Percentiles rank a stretch among this genome's conserved stretches.
Conservation (phyloP, 2,113 vertebrate species). For the Zingel zingel region DNA sequence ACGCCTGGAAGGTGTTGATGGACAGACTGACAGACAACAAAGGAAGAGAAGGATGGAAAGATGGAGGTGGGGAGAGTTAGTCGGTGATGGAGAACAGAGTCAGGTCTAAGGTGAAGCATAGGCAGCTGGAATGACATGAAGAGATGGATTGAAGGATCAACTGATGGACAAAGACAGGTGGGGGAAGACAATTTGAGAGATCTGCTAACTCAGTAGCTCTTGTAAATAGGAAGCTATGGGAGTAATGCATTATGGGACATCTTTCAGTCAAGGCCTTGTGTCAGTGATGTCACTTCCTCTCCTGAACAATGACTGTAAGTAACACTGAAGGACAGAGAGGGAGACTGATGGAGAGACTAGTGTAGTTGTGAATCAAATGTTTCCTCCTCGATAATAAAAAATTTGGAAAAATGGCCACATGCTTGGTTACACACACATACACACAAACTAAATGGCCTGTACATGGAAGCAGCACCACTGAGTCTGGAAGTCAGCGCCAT, state of each 20-base stretch:
- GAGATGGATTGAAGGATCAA: constrained; percentile 33
- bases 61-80: constrained; percentile 12
- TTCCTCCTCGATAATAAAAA: constrained; percentile 18
- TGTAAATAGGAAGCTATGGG: constrained; percentile 17
- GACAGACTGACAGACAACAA: constrained; percentile 75
- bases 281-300: constrained; percentile 52
- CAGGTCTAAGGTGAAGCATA: constrained; percentile 8
- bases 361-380: background rate
- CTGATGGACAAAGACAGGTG: constrained; percentile 45
- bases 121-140: constrained; percentile 24
- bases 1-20: constrained; percentile 85
- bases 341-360: constrained; percentile 12
- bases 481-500: background rate
- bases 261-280: constrained; percentile 47
- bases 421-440: background rate
- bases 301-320: constrained; percentile 50
- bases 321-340: constrained; percentile 39
- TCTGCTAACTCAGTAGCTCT: constrained; percentile 45
- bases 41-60: constrained; percentile 1
- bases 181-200: constrained; percentile 36
- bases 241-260: constrained; percentile 47
- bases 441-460: constrained; percentile 1
- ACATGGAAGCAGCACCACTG: background rate
- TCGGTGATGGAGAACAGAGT: constrained; percentile 26
- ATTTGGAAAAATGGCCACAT: constrained; percentile 1